Conservation (phyloP, 2,888 invertebrate species). For the Atethmia centrago region DNA sequence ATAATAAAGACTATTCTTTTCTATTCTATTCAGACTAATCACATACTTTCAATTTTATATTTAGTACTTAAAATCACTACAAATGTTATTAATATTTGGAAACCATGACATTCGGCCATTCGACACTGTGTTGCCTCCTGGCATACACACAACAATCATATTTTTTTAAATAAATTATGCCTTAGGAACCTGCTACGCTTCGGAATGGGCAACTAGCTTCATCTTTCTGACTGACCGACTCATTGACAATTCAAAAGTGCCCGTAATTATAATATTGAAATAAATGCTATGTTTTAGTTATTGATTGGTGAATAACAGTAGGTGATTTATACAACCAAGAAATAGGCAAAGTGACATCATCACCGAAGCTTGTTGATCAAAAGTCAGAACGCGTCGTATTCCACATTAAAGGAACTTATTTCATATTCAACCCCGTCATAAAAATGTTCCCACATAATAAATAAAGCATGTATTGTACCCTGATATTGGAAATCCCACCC, state of each 20-base stretch:
- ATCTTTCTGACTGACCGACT: neutral
- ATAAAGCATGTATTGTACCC: slow-evolving; percentile 31
- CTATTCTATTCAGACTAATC: too few relatives aligned
- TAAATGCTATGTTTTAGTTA: neutral
- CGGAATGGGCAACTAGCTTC: neutral
- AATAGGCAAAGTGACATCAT: slow-evolving; percentile 33
- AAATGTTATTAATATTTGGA: too few relatives aligned
- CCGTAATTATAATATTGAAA: neutral
- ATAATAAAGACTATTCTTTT: too few relatives aligned
- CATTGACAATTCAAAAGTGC: neutral
- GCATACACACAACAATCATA: too few relatives aligned
- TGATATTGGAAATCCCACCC: slow-evolving; percentile 48
- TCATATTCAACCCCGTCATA: slow-evolving; percentile 55
- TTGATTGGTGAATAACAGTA: neutral
- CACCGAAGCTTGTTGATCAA: slow-evolving; percentile 23
- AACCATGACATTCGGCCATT: too few relatives aligned
- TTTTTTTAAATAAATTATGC: too few relatives aligned
- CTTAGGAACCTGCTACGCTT: neutral
- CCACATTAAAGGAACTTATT: slow-evolving; percentile 38
- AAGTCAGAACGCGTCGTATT: slow-evolving; percentile 42
- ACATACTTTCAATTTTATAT: too few relatives aligned
- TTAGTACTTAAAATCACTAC: too few relatives aligned
- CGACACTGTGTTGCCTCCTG: too few relatives aligned
- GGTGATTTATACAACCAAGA: neutral
- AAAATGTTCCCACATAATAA: slow-evolving; percentile 42